These are phyloP conservation scores for Hofmannophila pseudospretella DNA, from an alignment of 2,888 invertebrate genomes.

Conservation along the genomic window DNA sequence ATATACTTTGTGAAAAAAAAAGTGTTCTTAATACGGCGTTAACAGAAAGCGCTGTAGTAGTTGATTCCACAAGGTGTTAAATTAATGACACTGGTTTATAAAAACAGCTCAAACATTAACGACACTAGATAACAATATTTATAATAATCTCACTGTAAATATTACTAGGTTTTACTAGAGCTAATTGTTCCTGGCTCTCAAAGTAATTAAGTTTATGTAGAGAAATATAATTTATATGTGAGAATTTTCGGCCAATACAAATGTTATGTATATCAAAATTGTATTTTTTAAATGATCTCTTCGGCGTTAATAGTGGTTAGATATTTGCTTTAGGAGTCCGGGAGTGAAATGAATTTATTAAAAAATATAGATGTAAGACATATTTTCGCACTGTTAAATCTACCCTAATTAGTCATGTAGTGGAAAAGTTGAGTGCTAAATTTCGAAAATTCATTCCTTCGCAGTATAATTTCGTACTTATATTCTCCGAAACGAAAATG, in stretches of 20 bases:
- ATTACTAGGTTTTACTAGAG: conserved; percentile 53
- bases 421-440: conserved; percentile 15
- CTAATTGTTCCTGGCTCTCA: conserved; percentile 76
- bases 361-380: conserved; percentile 65
- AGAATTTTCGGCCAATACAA: conserved; percentile 71
- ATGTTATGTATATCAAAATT: conserved; percentile 72
- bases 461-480: too few relatives aligned
- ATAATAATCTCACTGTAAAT: conserved; percentile 76
- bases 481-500: neutral
- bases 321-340: conserved; percentile 76
- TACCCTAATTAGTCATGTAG: conserved; percentile 52
- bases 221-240: conserved; percentile 62
- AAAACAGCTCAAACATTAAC: conserved; percentile 71
- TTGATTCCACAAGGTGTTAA: too few relatives aligned
- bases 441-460: neutral
- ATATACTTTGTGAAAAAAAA: too few relatives aligned
- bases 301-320: conserved; percentile 64
- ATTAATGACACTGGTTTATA: conserved; percentile 5
- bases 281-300: conserved; percentile 77
- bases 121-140: conserved; percentile 71
- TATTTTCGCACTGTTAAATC: conserved; percentile 76
- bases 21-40: too few relatives aligned
- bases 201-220: conserved; percentile 73
- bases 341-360: conserved; percentile 75
- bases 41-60: too few relatives aligned